Evolutionary conservation across 2,888 invertebrate species (phyloP).

Genomic region (Cosmorhoe ocellata): DNA sequence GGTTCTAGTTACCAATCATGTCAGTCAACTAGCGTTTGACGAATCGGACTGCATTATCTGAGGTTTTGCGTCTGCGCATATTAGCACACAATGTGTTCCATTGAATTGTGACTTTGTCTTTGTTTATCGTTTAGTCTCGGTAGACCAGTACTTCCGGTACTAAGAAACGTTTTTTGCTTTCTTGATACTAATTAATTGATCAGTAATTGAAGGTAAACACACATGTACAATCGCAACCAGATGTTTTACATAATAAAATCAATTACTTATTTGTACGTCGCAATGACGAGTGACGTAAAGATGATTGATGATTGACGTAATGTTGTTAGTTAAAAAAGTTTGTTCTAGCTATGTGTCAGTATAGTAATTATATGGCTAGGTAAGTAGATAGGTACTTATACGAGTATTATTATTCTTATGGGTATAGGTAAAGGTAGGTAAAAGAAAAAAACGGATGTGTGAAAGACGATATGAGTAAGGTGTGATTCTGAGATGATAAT

Average conservation of each 20-base stretch:
- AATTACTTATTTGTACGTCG: too few relatives aligned
- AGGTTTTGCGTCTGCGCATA: slow-evolving; percentile 17
- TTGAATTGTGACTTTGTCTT: slow-evolving; percentile 27
- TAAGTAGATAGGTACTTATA: too few relatives aligned
- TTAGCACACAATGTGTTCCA: slow-evolving; percentile 48
- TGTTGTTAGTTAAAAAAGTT: too few relatives aligned
- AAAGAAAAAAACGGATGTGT: too few relatives aligned
- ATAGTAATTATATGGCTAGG: too few relatives aligned
- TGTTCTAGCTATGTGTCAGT: too few relatives aligned
- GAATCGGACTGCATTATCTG: not conserved
- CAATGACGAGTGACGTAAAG: too few relatives aligned
- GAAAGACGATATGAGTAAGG: too few relatives aligned
- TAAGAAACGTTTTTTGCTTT: slow-evolving; percentile 17
- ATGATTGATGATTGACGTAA: too few relatives aligned
- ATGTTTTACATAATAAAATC: not conserved
- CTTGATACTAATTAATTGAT: slow-evolving; percentile 7
- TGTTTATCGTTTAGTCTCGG: slow-evolving; percentile 33
- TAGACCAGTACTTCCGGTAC: slow-evolving; percentile 22
- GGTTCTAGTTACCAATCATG: not conserved
- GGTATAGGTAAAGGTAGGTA: too few relatives aligned
- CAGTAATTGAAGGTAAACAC: slow-evolving; percentile 9
- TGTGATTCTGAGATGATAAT: too few relatives aligned
- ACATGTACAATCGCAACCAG: not conserved
- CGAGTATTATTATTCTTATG: too few relatives aligned
- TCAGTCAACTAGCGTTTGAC: slow-evolving; percentile 3